These are phyloP conservation scores for Drosophila punjabiensis DNA, from an alignment of 1,140 invertebrate genomes.

Conservation along the genomic window DNA sequence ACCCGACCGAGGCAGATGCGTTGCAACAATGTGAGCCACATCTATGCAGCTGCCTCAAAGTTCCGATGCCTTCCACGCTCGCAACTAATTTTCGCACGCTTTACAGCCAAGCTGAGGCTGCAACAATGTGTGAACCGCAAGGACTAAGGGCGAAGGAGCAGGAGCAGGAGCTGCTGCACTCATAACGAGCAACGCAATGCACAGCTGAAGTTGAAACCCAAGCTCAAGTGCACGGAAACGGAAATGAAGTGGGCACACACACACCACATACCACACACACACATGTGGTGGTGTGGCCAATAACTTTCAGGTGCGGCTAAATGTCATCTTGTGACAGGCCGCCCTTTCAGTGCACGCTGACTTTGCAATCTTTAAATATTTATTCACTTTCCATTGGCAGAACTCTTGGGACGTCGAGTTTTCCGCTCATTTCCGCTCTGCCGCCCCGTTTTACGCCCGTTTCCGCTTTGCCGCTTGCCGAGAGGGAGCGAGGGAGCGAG, in stretches of 20 bases:
- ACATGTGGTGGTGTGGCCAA: conserved; percentile 25
- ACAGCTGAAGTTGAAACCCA: not conserved
- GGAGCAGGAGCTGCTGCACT: not conserved
- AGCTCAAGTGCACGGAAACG: conserved; percentile 43
- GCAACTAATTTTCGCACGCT: conserved; percentile 67
- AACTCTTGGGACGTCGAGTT: conserved; percentile 39
- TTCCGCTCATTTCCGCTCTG: conserved; percentile 61
- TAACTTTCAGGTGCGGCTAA: conserved; percentile 26
- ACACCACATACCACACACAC: conserved; percentile 12
- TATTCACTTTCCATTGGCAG: conserved; percentile 31
- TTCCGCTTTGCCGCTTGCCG: conserved; percentile 4
- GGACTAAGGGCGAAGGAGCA: not conserved
- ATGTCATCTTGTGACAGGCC: conserved; percentile 19
- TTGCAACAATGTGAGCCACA: conserved; percentile 60
- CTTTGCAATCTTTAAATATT: conserved; percentile 40
- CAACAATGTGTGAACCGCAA: conserved; percentile 61
- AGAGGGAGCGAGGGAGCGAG: not conserved
- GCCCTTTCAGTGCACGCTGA: not conserved
- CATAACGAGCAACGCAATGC: conserved; percentile 6
- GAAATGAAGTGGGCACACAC: conserved; percentile 42
- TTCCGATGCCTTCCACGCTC: conserved; percentile 11
- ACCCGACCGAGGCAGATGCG: conserved; percentile 2
- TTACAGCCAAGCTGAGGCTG: conserved; percentile 15
- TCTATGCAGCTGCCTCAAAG: conserved; percentile 33
- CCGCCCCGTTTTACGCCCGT: conserved; percentile 28